These are phyloP conservation scores for Oxycera nigricornis DNA, from an alignment of 2,888 invertebrate species.

Conservation along the genomic window DNA sequence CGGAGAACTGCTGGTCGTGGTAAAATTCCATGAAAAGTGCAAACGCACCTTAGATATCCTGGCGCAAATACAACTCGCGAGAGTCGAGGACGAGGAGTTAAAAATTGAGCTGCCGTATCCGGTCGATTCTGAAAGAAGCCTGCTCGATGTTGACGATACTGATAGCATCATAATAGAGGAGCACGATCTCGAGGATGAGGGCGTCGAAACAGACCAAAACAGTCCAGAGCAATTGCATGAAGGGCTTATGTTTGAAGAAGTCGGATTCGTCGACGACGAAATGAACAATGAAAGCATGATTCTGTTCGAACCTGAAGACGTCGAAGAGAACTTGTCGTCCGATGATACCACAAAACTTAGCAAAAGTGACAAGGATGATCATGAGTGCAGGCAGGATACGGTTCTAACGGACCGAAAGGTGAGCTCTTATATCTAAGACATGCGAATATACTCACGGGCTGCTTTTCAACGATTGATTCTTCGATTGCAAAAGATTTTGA, in stretches of 20 bases:
- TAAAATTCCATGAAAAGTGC: conserved; percentile 58
- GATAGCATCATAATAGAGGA: not conserved
- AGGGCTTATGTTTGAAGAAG: conserved; percentile 9
- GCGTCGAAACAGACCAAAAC: not conserved
- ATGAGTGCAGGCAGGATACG: not conserved
- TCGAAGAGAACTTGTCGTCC: not conserved
- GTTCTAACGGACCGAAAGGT: not conserved
- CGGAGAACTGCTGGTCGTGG: conserved; percentile 55
- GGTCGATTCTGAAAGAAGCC: not conserved
- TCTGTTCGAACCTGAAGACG: not conserved
- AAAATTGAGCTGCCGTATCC: not conserved
- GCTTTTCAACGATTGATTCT: no score
- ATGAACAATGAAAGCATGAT: not conserved
- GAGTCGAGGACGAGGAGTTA: not conserved
- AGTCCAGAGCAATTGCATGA: not conserved
- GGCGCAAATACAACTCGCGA: conserved; percentile 7
- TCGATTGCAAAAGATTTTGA: no score
- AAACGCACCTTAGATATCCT: conserved; percentile 51
- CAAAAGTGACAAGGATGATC: not conserved
- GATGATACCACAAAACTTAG: not conserved
- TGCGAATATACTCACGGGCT: no score
- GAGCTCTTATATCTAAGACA: no score
- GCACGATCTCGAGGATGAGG: not conserved
- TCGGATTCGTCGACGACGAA: conserved; percentile 17
- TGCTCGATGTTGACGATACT: not conserved